Evolutionary conservation across 2,113 vertebrate genomes (phyloP), one percentile per base, ranked within the genome.

Genomic region (Etia nguti): DNA sequence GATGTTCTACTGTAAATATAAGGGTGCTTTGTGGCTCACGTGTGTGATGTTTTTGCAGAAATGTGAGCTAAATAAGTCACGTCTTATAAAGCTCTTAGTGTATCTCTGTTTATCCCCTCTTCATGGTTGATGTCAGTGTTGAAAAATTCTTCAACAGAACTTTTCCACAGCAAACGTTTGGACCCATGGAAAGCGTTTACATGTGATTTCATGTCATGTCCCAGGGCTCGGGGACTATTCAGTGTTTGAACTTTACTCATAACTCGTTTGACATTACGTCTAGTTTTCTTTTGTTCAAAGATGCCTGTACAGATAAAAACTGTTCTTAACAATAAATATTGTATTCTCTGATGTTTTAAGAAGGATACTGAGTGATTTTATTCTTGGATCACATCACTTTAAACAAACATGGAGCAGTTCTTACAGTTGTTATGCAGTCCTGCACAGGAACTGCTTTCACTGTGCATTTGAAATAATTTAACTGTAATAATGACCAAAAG

Each of bases 121-220:
- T 26, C 8, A 2, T 26, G 68, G 68, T 43, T 26, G 13, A 26
- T 46, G 22, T 46, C 26, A 73, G 15, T 4, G 48, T 8, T 8
- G 48, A 38, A 46, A 16, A 24, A 26, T 10, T 43, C 65, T 46
- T 1, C 38, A 46, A 1, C n/a, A 26, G 65, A 26, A 73, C 5
- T 26, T 73, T 26, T 1, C 22, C 38, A 0, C 16, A 10, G 38
- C 38, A 73, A 70, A 70, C 1, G 3, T 0, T 24, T 41, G 20
- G 36, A 43, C 13, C 0, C 12, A 1, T 4, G 0, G 38, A 16
- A 70, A 43, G 38, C 3, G 1, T 43, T 43, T 24, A 0, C 2
- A 8, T 24, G 8, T 18, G 65, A 73, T 73, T 46, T 73, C 36
- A 2, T 41, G 10, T 11, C 43, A 13, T 46, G 65, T 73, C 8